phyloP scores from a whole-genome alignment of 2,113 vertebrate genomes.

The Brienomyrus longianalis region DNA sequence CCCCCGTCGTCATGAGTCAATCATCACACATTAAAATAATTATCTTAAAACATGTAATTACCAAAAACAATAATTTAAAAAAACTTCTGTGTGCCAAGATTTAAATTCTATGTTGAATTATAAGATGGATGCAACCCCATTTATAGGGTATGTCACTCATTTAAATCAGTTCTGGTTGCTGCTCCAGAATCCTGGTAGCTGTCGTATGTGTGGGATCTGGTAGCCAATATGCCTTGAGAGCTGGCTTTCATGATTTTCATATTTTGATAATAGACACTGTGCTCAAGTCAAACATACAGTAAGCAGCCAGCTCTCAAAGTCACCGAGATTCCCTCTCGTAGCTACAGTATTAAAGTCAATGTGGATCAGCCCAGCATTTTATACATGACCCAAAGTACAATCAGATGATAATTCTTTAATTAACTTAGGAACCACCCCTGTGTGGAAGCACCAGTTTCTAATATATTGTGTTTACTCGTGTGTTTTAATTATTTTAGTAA shows the following conservation, averaged over 20 bases:
- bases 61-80: not conserved
- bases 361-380: not conserved
- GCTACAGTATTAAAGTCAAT: not conserved
- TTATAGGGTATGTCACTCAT: not conserved
- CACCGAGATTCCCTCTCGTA: not conserved
- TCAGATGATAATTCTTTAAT: not conserved
- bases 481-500: not conserved
- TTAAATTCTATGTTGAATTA: not conserved
- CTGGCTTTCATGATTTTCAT: not conserved
- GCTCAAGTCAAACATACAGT: not conserved
- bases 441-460: not conserved
- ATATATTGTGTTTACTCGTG: not conserved
- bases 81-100: not conserved
- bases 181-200: not conserved
- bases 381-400: not conserved
- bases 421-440: not conserved
- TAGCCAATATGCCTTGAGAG: not conserved
- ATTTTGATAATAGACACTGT: not conserved
- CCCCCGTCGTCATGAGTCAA: not conserved
- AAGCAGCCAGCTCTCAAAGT: not conserved
- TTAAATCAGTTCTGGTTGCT: not conserved
- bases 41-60: not conserved
- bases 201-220: not conserved
- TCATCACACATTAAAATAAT: not conserved
- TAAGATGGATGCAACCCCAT: not conserved